Evolutionary conservation across 2,113 vertebrate species (phyloP), one percentile per base, ranked within the genome.

Genomic region (Mus spicilegus): DNA sequence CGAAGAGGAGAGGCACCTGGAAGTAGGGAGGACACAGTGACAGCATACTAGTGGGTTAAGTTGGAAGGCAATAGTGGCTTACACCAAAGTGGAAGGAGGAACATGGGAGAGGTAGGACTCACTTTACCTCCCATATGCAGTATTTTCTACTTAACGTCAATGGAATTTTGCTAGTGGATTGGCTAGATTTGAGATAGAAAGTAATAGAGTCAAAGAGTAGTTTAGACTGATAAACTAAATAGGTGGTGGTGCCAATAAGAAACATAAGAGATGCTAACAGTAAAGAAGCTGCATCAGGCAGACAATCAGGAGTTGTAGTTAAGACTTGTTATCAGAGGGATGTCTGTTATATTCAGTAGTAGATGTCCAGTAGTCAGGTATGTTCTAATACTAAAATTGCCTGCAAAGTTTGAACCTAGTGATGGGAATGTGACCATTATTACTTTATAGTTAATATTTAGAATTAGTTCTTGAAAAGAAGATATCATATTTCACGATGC

Each of bases 391-490:
- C 36, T 24, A 19, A 95, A 69, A 8, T 80, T 80, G 11, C 39
- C 78, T 13, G 24, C 39, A 58, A 86, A 70, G 22, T 30, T 33
- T 90, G 20, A 19, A 5, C 2, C 1, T 81, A 6, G 3, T 86
- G 22, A 65, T 22, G 54, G 61, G 77, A 69, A 94, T 73, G 67
- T 87, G 19, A 39, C n/a, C 72, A 14, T 26, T 12, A 70, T 81
- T 61, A 86, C 42, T n/a, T 58, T 58, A 20, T 54, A 91, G 67
- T 36, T 89, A 56, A 58, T 56, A 61, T 82, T 54, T 92, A 76
- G 86, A 75, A 94, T 56, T 54, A 91, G 67, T 33, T 14, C 7
- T 24, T 36, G 54, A 16, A 82, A 89, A 91, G 49, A 4, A 33
- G 49, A 22, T 81, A 65, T 63, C 11, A 67, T 90, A 58, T 90